A percentile compares a stretch with the other conserved stretches of the same genome.
Evolutionary conservation across 2,797 vertebrate species (phyloP).

Genomic region (Zonotrichia albicollis): DNA sequence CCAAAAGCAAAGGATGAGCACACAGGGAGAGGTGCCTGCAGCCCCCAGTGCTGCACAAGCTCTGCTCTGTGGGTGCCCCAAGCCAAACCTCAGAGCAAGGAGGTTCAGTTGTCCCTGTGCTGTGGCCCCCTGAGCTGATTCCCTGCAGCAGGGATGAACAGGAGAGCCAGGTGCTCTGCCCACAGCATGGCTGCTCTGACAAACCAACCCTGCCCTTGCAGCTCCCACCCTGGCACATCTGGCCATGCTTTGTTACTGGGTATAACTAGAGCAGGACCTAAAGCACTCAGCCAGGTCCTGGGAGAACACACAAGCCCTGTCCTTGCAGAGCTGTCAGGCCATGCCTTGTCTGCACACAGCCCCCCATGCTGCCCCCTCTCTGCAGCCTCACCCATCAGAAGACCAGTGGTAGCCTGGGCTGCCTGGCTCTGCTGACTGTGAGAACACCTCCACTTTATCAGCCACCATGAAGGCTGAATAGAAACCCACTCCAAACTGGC

Average conservation of each 20-base stretch:
- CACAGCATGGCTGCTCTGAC: background rate
- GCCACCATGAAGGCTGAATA: conserved; percentile 98
- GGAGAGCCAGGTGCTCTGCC: background rate
- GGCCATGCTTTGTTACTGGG: background rate
- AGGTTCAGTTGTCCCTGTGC: background rate
- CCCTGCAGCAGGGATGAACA: background rate
- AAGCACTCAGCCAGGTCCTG: background rate
- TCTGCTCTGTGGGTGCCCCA: background rate
- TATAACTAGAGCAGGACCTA: background rate
- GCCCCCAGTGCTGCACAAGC: background rate
- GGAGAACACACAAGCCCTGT: background rate
- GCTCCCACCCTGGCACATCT: background rate
- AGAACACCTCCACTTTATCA: conserved; percentile 90
- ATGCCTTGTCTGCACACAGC: background rate
- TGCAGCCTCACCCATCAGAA: conserved; percentile 89
- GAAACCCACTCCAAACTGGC: conserved; percentile 98
- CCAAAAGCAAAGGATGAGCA: background rate
- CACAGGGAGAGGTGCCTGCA: background rate
- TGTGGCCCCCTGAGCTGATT: background rate
- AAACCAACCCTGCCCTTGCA: background rate
- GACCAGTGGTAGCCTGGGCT: conserved; percentile 89
- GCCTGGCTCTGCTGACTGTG: conserved; percentile 77
- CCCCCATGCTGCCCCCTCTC: fast-evolving
- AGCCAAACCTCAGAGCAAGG: background rate
- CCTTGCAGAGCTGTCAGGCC: background rate